These are phyloP conservation scores for Pardosa pseudoannulata DNA, from an alignment of 2,888 invertebrate genomes.

Conservation along the genomic window DNA sequence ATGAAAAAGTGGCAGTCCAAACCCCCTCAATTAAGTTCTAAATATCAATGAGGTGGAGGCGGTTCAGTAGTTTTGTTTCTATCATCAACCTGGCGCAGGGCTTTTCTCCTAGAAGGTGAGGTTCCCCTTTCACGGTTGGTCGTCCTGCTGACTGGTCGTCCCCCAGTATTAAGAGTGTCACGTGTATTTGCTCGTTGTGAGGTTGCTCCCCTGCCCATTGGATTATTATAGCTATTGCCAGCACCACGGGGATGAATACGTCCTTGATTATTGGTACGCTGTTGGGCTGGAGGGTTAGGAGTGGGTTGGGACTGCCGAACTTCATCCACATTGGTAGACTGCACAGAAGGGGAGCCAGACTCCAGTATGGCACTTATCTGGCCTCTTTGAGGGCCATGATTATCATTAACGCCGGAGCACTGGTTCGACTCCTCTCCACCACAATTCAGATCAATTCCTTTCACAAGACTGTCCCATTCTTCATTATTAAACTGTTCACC, in stretches of 20 bases:
- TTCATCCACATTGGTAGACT: slow-evolving; percentile 42
- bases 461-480: slow-evolving; percentile 65
- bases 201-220: slow-evolving; percentile 52
- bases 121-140: slow-evolving; percentile 64
- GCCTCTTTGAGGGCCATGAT: slow-evolving; percentile 53
- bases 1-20: slow-evolving; percentile 58
- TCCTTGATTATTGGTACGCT: slow-evolving; percentile 34
- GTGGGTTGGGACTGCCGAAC: slow-evolving; percentile 38
- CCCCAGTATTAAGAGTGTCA: slow-evolving; percentile 49
- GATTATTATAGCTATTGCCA: slow-evolving; percentile 55
- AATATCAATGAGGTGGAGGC: slow-evolving; percentile 72
- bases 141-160: slow-evolving; percentile 60
- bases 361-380: slow-evolving; percentile 68
- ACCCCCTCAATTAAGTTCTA: slow-evolving; percentile 13
- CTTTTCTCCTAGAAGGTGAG: slow-evolving; percentile 73
- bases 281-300: slow-evolving; percentile 36
- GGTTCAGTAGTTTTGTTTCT: slow-evolving; percentile 73
- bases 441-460: slow-evolving; percentile 59
- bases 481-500: slow-evolving; percentile 76
- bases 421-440: slow-evolving; percentile 36
- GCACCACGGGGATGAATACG: slow-evolving; percentile 53
- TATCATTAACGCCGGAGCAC: slow-evolving; percentile 56
- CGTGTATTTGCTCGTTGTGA: slow-evolving; percentile 47
- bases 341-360: slow-evolving; percentile 44
- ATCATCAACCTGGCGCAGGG: slow-evolving; percentile 72